Evolutionary conservation across 64 coral and sea anemone genomes (phyloP), one percentile per base, ranked within the genome.

Genomic region (Montipora capricornis): DNA sequence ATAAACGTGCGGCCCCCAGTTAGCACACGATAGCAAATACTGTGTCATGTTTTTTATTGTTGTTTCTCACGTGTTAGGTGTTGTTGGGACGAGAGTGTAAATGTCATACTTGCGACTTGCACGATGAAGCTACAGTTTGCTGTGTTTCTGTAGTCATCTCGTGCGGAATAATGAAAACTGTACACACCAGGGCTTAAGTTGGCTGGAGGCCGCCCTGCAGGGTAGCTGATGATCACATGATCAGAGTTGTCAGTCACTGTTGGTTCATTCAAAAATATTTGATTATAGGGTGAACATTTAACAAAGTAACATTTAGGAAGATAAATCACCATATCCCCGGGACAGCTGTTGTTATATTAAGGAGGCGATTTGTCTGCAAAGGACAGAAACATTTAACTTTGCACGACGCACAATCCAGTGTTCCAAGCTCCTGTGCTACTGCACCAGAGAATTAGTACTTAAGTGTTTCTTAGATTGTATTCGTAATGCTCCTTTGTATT

Each of bases 81-180:
- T 26, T 26, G 24, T 26, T 26, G 24, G 24, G 24, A 26, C 24
- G 24, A 26, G 24, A 26, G 24, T 26, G 24, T 26, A 3, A 66
- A 5, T 74, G 4, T 82, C 92, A 10, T 75, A 91, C 90, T 83
- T 83, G 52, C 49, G 15, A 92, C 70, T 84, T 92, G 90, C 37
- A 92, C 82, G 19, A 84, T 62, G 37, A 92, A 76, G 20, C 49
- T 74, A 47, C 90, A 92, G 68, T 92, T 92, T 17, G 71, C 82
- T 60, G 51, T 15, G 53, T 92, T 92, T 60, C 79, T 68, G 6
- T 53, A 15, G 58, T 47, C 51, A 69, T 92, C 80, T 92, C 19
- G 44, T 47, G 80, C 90, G 67, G 15, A 64, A 75, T 92, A 92
- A 58, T 13, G 29, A 17, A 92, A n/a, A 75, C n/a, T 17, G 52